Percentiles rank a stretch among this genome's conserved stretches.
Conservation (phyloP, 2,113 vertebrate genomes). For the Lutjanus erythropterus region DNA sequence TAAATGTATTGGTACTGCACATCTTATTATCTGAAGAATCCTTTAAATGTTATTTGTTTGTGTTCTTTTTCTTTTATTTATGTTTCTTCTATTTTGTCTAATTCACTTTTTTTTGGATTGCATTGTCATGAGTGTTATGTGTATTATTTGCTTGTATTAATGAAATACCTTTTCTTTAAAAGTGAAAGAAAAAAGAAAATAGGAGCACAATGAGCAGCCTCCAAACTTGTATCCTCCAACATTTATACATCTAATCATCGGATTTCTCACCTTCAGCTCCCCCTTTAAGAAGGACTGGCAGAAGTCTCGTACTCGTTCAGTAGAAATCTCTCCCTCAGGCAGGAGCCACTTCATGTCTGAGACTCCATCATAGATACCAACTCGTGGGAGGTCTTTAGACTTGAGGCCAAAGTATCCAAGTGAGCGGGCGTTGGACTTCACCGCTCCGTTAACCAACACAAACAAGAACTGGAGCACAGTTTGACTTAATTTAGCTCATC, state of each 20-base stretch:
- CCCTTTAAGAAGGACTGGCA: constrained; percentile 87
- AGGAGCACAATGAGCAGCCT: not conserved
- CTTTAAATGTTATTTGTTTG: too few species aligned
- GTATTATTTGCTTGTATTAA: too few species aligned
- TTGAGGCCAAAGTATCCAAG: constrained; percentile 90
- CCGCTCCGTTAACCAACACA: constrained; percentile 87
- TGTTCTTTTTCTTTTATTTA: too few species aligned
- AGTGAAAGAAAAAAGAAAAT: too few species aligned
- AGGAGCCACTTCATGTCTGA: constrained; percentile 88
- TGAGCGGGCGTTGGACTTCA: constrained; percentile 83
- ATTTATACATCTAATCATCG: not conserved
- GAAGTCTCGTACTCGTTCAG: constrained; percentile 85
- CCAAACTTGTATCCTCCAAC: not conserved
- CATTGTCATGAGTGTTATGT: too few species aligned
- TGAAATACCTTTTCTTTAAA: too few species aligned
- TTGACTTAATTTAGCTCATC: not conserved
- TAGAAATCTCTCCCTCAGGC: constrained; percentile 81
- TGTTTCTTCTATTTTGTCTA: too few species aligned
- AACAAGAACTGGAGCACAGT: constrained; percentile 90
- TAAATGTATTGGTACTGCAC: too few species aligned
- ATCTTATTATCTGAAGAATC: too few species aligned
- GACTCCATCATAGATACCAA: constrained; percentile 87
- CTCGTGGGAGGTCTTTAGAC: constrained; percentile 88
- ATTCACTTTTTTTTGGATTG: too few species aligned
- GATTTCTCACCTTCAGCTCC: constrained; percentile 81